phyloP scores from a whole-genome alignment of 2,888 invertebrate genomes.

The Priocnemis perturbator region DNA sequence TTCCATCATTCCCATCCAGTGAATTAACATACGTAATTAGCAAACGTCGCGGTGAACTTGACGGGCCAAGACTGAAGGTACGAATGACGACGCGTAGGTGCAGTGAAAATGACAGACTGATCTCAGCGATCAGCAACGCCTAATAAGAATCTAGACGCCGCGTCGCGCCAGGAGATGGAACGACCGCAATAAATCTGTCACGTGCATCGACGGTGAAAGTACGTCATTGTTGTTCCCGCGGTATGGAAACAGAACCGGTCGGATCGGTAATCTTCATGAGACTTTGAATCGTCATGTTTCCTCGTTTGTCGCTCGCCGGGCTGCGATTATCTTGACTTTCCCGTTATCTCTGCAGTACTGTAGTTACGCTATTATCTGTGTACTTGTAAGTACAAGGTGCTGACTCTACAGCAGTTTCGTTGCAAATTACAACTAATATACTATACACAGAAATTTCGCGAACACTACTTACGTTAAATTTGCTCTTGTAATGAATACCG shows the following conservation, averaged over 20 bases:
- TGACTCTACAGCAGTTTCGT: too few species aligned
- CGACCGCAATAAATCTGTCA: slow-evolving; percentile 24
- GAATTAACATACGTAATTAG: too few species aligned
- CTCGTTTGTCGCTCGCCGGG: too few species aligned
- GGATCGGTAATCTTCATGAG: neutral
- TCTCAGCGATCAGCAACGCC: neutral
- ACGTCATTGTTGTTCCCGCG: slow-evolving; percentile 20
- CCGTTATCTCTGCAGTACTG: too few species aligned
- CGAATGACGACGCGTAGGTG: neutral
- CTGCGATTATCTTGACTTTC: too few species aligned
- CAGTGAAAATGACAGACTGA: neutral
- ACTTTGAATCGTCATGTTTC: too few species aligned
- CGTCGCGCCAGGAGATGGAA: neutral
- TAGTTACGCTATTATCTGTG: neutral
- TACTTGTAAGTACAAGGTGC: too few species aligned
- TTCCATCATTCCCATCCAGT: too few species aligned
- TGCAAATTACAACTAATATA: too few species aligned
- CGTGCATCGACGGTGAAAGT: slow-evolving; percentile 24
- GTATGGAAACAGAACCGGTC: neutral
- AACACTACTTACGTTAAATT: too few species aligned
- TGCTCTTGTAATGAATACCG: too few species aligned
- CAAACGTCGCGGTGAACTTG: neutral
- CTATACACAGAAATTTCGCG: too few species aligned
- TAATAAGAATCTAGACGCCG: slow-evolving; percentile 1
- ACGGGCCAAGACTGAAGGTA: neutral